These are phyloP conservation scores for Trichonephila clavata DNA, from an alignment of 1,140 invertebrate genomes.

Conservation along the genomic window DNA sequence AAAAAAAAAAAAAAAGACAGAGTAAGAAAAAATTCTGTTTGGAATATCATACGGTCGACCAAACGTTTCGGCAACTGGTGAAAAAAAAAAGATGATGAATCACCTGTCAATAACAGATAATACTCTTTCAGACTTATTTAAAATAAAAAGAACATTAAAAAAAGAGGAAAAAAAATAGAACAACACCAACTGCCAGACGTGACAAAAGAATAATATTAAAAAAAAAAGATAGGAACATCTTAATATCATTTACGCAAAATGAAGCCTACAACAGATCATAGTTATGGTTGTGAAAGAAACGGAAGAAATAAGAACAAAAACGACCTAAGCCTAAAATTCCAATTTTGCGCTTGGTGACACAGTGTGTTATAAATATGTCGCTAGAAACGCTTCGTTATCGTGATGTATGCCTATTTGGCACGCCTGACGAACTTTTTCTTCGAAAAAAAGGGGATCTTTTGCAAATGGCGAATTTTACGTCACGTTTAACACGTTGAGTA, in stretches of 20 bases:
- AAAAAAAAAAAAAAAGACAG: conserved; percentile 11
- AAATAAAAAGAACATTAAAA: not conserved
- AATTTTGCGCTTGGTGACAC: conserved; percentile 75
- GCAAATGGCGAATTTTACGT: conserved; percentile 65
- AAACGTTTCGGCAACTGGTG: conserved; percentile 18
- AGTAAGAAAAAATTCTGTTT: conserved; percentile 56
- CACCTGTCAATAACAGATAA: conserved; percentile 71
- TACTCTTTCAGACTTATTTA: conserved; percentile 1
- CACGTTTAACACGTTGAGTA: conserved; percentile 45
- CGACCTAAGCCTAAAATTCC: conserved; percentile 64
- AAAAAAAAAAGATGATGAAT: conserved; percentile 61
- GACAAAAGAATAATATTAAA: not conserved
- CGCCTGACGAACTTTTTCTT: conserved; percentile 57
- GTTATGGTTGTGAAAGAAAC: conserved; percentile 36
- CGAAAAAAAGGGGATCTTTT: conserved; percentile 28
- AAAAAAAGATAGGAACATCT: conserved; percentile 49
- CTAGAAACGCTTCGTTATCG: conserved; percentile 70
- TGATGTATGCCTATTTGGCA: conserved; percentile 74
- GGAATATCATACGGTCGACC: conserved; percentile 52
- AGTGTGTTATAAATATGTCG: conserved; percentile 70
- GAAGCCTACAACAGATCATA: conserved; percentile 23
- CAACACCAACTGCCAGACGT: not conserved
- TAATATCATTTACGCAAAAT: conserved; percentile 74
- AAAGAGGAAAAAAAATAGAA: no score
- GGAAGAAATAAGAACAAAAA: conserved; percentile 50